Conservation (phyloP, 2,113 vertebrate species). For the Deroptyus accipitrinus region DNA sequence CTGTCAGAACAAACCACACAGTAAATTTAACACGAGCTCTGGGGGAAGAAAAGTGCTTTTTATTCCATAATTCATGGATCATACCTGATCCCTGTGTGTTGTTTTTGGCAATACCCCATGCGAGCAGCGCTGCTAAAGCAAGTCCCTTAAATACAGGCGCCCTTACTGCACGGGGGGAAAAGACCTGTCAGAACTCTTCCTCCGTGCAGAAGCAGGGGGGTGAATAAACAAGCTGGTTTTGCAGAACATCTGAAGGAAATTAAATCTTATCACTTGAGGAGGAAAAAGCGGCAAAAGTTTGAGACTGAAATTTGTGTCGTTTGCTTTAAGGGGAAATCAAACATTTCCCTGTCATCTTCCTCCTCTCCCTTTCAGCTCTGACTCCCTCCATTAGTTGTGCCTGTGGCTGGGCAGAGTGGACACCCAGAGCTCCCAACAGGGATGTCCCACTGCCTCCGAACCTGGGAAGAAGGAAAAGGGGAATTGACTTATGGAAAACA, state of each 20-base stretch:
- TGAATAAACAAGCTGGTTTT: background rate
- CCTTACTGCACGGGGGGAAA: accelerated
- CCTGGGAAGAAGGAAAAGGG: background rate
- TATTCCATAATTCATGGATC: accelerated
- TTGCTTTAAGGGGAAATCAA: background rate
- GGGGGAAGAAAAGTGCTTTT: background rate
- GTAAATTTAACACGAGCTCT: background rate
- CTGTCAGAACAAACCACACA: background rate
- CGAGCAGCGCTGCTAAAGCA: background rate
- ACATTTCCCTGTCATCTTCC: background rate
- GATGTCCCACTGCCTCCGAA: background rate
- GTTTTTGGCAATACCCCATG: background rate
- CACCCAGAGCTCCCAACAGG: accelerated
- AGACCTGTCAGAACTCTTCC: background rate
- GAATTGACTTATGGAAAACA: background rate
- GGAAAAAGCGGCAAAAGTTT: background rate
- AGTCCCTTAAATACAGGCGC: background rate
- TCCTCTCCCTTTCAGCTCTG: background rate
- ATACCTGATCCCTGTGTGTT: background rate
- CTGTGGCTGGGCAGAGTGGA: background rate
- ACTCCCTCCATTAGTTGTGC: background rate
- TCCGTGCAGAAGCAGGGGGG: accelerated
- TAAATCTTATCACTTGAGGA: background rate
- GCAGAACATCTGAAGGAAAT: background rate
- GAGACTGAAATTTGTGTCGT: background rate